Evolutionary conservation across 1,140 invertebrate species (phyloP).

Genomic region (Drosophila ercepeae): DNA sequence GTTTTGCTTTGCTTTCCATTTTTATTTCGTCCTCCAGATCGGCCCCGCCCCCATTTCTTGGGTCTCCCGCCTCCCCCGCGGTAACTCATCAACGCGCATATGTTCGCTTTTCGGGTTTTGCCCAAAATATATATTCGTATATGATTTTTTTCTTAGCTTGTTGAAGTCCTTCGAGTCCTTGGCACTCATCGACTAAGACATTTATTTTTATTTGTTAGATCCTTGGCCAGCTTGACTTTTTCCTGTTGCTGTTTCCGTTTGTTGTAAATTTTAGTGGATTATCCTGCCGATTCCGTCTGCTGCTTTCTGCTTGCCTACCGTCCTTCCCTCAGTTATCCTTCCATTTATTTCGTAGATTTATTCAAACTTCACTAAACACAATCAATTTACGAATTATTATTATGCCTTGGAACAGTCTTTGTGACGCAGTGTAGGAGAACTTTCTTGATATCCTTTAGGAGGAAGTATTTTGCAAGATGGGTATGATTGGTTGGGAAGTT

Average conservation of each 20-base stretch:
- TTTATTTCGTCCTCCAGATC: conserved; percentile 72
- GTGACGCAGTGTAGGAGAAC: conserved; percentile 22
- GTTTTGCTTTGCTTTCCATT: conserved; percentile 81
- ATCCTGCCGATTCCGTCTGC: conserved; percentile 60
- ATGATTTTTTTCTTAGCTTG: conserved; percentile 11
- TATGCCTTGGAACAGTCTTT: conserved; percentile 50
- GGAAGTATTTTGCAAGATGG: not conserved
- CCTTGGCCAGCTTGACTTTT: conserved; percentile 63
- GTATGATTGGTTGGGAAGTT: not conserved
- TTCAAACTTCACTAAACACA: conserved; percentile 83
- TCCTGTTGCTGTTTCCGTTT: conserved; percentile 82
- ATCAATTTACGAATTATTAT: conserved; percentile 82
- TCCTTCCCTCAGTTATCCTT: conserved; percentile 1
- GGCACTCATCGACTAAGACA: conserved; percentile 48
- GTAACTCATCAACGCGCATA: conserved; percentile 80
- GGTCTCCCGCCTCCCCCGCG: not conserved
- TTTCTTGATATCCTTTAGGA: conserved; percentile 10
- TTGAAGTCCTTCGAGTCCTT: conserved; percentile 5
- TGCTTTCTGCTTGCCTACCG: conserved; percentile 18
- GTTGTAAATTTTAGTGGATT: conserved; percentile 82
- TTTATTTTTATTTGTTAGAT: conserved; percentile 81
- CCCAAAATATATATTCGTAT: not conserved
- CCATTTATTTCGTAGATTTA: conserved; percentile 66
- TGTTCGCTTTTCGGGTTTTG: conserved; percentile 48
- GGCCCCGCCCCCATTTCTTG: not conserved